Evolutionary conservation across 2,888 invertebrate genomes (phyloP).

Genomic region (Cephus pulcher): DNA sequence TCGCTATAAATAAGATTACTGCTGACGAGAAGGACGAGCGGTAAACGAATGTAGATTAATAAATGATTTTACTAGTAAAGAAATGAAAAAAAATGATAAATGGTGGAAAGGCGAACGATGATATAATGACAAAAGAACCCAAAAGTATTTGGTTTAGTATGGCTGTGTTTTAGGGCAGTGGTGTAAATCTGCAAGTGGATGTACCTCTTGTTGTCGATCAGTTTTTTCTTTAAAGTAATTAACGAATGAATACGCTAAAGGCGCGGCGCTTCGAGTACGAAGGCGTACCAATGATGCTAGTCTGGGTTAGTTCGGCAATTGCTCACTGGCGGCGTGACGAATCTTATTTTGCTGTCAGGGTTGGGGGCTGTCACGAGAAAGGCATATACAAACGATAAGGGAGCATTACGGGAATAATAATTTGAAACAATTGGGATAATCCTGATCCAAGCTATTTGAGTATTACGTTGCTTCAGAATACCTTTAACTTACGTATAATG

Average conservation of each 20-base stretch:
- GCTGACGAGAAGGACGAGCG: constrained; percentile 20
- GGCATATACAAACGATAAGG: neutral
- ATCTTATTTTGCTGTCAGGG: neutral
- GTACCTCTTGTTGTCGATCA: constrained; percentile 48
- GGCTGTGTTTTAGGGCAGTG: constrained; percentile 69
- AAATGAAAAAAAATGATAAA: neutral
- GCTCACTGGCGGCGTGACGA: neutral
- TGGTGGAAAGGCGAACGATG: constrained; percentile 7
- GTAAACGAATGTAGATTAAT: constrained; percentile 37
- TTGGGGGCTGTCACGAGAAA: neutral
- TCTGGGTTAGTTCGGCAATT: neutral
- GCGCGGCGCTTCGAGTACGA: constrained; percentile 42
- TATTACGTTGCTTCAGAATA: neutral
- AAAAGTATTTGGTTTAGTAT: constrained; percentile 73
- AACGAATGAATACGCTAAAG: constrained; percentile 10
- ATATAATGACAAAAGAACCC: constrained; percentile 62
- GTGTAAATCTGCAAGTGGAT: constrained; percentile 55
- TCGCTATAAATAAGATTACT: neutral
- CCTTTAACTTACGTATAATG: neutral
- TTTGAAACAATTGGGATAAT: neutral
- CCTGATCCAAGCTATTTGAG: neutral
- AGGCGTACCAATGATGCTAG: constrained; percentile 38
- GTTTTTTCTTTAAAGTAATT: constrained; percentile 32
- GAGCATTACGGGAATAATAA: neutral
- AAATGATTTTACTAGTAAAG: constrained; percentile 38